These are phyloP conservation scores for Acropora yongei DNA, from an alignment of 64 coral and sea anemone genomes.

Conservation along the genomic window DNA sequence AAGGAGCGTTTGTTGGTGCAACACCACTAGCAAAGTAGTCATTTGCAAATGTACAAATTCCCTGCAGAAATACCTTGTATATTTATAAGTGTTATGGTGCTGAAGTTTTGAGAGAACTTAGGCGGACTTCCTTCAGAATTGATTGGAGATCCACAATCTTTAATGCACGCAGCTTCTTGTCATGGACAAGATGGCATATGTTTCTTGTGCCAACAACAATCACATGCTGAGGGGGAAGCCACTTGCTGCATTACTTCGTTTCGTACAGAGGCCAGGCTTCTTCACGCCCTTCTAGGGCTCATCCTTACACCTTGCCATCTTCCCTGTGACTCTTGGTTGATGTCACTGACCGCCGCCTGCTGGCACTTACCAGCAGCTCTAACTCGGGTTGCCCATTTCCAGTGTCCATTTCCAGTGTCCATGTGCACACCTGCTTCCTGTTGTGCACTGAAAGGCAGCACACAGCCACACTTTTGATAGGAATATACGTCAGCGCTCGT, in stretches of 20 bases:
- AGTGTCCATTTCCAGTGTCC: constrained; percentile 24
- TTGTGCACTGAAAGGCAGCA: background rate
- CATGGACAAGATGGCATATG: constrained; percentile 19
- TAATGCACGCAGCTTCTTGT: background rate
- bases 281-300: constrained; percentile 11
- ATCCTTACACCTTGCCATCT: background rate
- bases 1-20: too few species aligned
- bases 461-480: constrained; percentile 9
- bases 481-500: constrained; percentile 14
- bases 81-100: background rate
- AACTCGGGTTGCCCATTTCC: constrained; percentile 6
- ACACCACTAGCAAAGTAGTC: too few species aligned
- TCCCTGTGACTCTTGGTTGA: background rate
- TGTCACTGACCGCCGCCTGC: too few species aligned
- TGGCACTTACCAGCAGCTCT: background rate
- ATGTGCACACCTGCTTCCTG: constrained; percentile 12
- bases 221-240: constrained; percentile 2
- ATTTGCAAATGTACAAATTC: too few species aligned
- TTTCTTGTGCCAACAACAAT: constrained; percentile 9
- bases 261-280: background rate
- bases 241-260: background rate
- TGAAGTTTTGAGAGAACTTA: background rate
- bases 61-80: background rate
- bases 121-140: background rate
- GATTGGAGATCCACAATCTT: background rate